Conservation (phyloP, 2,797 vertebrate species). For the Odontamblyopus lacepedii region DNA sequence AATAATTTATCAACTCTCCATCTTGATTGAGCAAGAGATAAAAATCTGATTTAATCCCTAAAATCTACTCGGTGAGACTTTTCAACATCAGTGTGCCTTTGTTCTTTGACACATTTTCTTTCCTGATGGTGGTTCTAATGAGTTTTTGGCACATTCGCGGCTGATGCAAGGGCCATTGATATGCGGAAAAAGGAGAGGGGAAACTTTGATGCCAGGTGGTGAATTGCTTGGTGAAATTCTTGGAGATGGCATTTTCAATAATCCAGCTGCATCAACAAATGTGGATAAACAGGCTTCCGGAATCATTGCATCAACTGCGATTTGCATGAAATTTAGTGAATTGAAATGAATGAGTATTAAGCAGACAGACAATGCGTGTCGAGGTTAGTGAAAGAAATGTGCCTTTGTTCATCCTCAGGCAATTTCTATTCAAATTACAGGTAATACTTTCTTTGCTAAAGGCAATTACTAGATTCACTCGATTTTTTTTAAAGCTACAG, state of each 20-base stretch:
- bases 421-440: constrained; percentile 7
- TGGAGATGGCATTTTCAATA: constrained; percentile 38
- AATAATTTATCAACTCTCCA: constrained; percentile 12
- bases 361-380: not conserved
- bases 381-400: not conserved
- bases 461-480: not conserved
- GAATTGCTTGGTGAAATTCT: constrained; percentile 43
- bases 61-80: constrained; percentile 39
- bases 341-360: constrained; percentile 4
- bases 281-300: constrained; percentile 30
- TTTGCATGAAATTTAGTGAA: constrained; percentile 3
- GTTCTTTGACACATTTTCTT: constrained; percentile 61
- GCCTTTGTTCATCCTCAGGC: too few species aligned
- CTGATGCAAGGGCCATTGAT: constrained; percentile 49
- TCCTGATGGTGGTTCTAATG: constrained; percentile 59
- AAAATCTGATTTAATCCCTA: constrained; percentile 27
- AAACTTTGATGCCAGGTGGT: constrained; percentile 63
- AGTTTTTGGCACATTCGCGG: constrained; percentile 59
- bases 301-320: constrained; percentile 19
- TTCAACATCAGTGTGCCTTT: constrained; percentile 56
- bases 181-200: constrained; percentile 15
- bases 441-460: not conserved
- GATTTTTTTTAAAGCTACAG: not conserved
- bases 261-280: constrained; percentile 51
- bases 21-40: constrained; percentile 53